Evolutionary conservation across 2,888 invertebrate genomes (phyloP).

Genomic region (Spatulosminthurus flaviceps): DNA sequence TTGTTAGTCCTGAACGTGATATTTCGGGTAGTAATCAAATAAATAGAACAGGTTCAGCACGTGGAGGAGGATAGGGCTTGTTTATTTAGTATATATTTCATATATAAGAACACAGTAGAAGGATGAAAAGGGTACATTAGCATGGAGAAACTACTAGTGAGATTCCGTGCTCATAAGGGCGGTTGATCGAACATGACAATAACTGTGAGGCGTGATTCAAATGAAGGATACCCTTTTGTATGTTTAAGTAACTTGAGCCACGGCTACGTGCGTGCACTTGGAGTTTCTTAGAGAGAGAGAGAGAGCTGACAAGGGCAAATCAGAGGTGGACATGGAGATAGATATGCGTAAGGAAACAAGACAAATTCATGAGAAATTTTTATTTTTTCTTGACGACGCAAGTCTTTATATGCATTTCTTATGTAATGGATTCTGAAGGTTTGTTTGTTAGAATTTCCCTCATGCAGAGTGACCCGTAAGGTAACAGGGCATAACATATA

Average conservation of each 20-base stretch:
- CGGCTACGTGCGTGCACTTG: no score
- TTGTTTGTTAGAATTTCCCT: no score
- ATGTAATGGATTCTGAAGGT: no score
- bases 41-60: not conserved
- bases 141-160: not conserved
- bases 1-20: not conserved
- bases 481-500: no score
- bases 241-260: not conserved
- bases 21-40: not conserved
- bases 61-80: not conserved
- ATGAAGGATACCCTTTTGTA: not conserved
- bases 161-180: slow-evolving; percentile 4
- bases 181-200: slow-evolving; percentile 5
- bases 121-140: not conserved
- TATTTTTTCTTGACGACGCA: no score
- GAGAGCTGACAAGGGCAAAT: not conserved
- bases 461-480: no score
- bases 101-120: no score
- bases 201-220: slow-evolving; percentile 3
- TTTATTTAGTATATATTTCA: no score
- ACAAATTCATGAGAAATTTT: no score
- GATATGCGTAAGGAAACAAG: not conserved
- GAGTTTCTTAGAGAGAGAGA: no score
- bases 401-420: no score
- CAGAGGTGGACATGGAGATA: not conserved